Base-by-base conservation (phyloP, 1,140 invertebrate species). In the Temnothorax nylanderi region DNA sequence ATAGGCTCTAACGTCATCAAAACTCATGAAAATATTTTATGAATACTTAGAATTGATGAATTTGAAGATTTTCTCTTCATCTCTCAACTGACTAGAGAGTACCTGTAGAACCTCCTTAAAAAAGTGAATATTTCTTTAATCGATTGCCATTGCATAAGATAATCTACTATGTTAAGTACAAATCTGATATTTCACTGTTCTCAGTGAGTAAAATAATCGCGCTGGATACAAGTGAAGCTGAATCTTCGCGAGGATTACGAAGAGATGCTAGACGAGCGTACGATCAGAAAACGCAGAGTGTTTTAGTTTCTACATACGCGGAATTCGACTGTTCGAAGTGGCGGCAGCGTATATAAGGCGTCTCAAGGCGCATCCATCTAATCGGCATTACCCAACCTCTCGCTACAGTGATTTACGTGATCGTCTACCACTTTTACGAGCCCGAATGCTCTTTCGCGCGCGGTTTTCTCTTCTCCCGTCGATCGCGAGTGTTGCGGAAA, bases 341-440 rank as follows among this genome's bases (percentile, higher is more conserved):
- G 32, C 54, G n/a, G n/a, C 65, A 6, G 37, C 51, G 62, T 44
- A 13, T 56, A 75, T 58, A 75, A 81, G 85, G 51, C 64, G 77
- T 67, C 64, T 60, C 77, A 58, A 90, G 49, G 21, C 60, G 74
- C 49, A 85, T 90, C 88, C 49, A 65, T 67, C 78, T 89, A 87
- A 89, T 90, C 88, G 86, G 54, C 67, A 54, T 87, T 85, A 85
- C 71, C 85, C 56, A 71, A 87, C 78, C 26, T 67, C 54, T 37
- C 54, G 41, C 0, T 18, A 49, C 34, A 34, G 89, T 80, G 62
- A 90, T 81, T 90, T 85, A 80, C 86, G 67, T 58, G 78, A 74
- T 80, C 72, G 72, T 16, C 26, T 47, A 16, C 49, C 54, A 60
- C 76, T 87, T 88, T 86, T 60, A 80, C 75, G 75, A 81, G 44